Evolutionary conservation across 2,888 invertebrate genomes (phyloP), one percentile per base, ranked within the genome.

Genomic region (Lasioglossum malachurum): DNA sequence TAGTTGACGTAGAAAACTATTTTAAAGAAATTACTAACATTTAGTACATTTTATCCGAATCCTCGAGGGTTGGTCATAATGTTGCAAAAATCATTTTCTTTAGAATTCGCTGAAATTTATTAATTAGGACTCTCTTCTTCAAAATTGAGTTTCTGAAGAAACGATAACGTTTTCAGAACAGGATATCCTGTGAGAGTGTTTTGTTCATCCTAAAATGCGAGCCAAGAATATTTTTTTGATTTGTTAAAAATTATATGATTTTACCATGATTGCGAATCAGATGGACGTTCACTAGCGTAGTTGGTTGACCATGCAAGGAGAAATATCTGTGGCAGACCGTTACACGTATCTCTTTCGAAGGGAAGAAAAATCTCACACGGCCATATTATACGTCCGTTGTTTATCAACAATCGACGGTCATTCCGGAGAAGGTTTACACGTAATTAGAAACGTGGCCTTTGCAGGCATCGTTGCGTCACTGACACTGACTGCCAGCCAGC

Each of bases 391-490:
- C 49, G 23, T 76, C 27, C 64, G 83, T 76, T 80, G 77, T 83
- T 83, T 83, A 83, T 83, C 79, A 87, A 87, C 75, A 87, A 87
- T 87, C 86, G 77, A 79, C 79, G 53, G 44, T 60, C 69, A 80
- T 71, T 76, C 72, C 41, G 71, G 78, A 73, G 75, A 87, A 76
- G 80, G 77, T 82, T 87, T 74, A 67, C 82, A 71, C 79, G 80
- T 79, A 88, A 88, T 88, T 88, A 88, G 77, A 82, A 80, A 44
- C 75, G 69, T 67, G 85, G 80, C 85, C 88, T 88, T 88, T 85
- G 57, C 67, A 60, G 73, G 53, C 77, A n/a, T 79, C 82, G 84
- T 88, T 88, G 84, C 88, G 87, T 87, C 87, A 87, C 88, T 81
- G 87, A 81, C 84, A 88, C 81, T 84, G 88, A 84, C 87, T 87